Evolutionary conservation across 2,113 vertebrate species (phyloP).

Genomic region (Myodes glareolus): DNA sequence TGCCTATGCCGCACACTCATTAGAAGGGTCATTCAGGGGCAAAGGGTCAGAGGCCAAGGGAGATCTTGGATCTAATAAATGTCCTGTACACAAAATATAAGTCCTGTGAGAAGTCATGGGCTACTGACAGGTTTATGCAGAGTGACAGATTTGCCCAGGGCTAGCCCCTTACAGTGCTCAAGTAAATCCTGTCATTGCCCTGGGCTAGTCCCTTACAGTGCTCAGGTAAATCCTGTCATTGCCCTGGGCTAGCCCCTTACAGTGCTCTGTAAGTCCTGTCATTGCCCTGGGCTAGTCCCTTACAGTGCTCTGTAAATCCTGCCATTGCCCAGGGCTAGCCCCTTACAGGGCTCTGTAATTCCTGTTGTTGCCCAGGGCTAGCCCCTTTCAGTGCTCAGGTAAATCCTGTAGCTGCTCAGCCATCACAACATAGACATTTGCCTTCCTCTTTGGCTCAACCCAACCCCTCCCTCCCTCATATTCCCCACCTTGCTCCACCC

Average conservation of each 20-base stretch:
- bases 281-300: not conserved
- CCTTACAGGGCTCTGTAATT: not conserved
- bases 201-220: too few relatives aligned
- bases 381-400: too few relatives aligned
- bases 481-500: too few relatives aligned
- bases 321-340: not conserved
- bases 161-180: not conserved
- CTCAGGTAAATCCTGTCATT: too few relatives aligned
- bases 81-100: not conserved
- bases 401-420: not conserved
- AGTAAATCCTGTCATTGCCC: too few relatives aligned
- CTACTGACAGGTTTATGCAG: not conserved
- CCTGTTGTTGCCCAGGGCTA: too few relatives aligned
- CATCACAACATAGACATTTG: not conserved
- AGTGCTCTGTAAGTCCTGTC: too few relatives aligned
- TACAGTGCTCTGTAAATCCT: not conserved
- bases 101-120: not conserved
- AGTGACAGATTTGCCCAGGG: not conserved
- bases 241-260: too few relatives aligned
- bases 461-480: not conserved
- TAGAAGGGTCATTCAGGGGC: not conserved
- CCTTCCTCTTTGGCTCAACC: not conserved
- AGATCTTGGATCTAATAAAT: not conserved
- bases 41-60: too few relatives aligned
- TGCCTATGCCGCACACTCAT: not conserved